Evolutionary conservation across 2,797 vertebrate species (phyloP).

Genomic region (Alexandromys oeconomus): DNA sequence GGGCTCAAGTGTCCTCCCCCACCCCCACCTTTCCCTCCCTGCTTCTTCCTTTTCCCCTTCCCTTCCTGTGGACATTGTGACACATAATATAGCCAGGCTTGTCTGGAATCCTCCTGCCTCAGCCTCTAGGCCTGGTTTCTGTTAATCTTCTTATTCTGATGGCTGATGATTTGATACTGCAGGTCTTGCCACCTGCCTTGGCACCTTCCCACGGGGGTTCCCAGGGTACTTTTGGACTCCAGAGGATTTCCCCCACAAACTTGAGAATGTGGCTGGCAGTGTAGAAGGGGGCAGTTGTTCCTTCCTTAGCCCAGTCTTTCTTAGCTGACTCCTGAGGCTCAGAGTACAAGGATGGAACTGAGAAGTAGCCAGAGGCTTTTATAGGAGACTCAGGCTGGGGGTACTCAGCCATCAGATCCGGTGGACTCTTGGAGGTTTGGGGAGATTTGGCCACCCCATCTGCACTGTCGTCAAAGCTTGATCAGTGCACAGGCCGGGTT

Average conservation of each 20-base stretch:
- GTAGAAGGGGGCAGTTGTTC: not conserved
- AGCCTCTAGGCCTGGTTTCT: not conserved
- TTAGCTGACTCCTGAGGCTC: not conserved
- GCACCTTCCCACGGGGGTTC: not conserved
- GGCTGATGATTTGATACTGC: not conserved
- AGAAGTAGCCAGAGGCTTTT: not conserved
- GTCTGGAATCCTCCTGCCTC: not conserved
- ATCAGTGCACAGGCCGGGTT: not conserved
- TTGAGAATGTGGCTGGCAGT: not conserved
- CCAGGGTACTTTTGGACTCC: not conserved
- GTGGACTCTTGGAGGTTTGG: not conserved
- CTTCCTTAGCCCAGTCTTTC: not conserved
- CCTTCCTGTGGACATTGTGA: not conserved
- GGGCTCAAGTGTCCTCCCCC: not conserved
- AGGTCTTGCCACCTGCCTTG: no score
- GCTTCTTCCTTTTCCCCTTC: not conserved
- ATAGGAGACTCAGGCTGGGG: not conserved
- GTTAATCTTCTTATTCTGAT: not conserved
- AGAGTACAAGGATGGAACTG: not conserved
- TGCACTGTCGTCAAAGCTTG: accelerated
- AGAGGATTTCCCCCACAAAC: not conserved
- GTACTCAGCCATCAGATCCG: constrained; percentile 7
- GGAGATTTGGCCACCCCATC: not conserved
- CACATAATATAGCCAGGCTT: not conserved
- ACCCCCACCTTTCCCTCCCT: not conserved